Percentiles rank a stretch among this genome's conserved stretches.
Conservation (phyloP, 2,113 vertebrate genomes). For the Anser cygnoides region DNA sequence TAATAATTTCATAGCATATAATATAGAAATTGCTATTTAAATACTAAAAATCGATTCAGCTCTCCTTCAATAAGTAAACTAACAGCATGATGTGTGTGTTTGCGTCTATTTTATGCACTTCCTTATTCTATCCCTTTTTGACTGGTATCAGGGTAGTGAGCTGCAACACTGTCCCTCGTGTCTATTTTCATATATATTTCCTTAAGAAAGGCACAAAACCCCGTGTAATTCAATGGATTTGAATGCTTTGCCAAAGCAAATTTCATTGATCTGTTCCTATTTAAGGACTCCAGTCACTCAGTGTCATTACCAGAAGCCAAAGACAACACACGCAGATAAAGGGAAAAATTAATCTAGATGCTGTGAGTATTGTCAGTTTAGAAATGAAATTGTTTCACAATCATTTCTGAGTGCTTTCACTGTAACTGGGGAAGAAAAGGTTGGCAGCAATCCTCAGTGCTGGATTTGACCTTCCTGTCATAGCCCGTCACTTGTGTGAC, state of each 20-base stretch:
- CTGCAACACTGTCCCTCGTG: background rate
- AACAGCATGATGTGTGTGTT: background rate
- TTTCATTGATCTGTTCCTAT: background rate
- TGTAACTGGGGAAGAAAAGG: background rate
- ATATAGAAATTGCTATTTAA: background rate
- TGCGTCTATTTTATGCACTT: background rate
- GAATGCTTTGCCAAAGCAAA: background rate
- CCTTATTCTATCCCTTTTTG: background rate
- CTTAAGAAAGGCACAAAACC: background rate
- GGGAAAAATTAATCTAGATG: background rate
- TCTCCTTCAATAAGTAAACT: background rate
- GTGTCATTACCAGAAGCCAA: background rate
- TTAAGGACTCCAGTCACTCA: background rate
- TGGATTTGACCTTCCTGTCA: background rate
- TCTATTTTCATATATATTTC: background rate
- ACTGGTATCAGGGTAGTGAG: background rate
- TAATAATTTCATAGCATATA: background rate
- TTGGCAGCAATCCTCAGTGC: background rate
- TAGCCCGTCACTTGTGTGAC: fast-evolving
- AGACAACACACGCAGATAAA: background rate
- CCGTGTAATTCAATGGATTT: background rate
- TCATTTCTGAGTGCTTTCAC: background rate
- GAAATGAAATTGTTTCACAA: background rate
- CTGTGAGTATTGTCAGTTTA: background rate
- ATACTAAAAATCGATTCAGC: background rate